Evolutionary conservation across 2,113 vertebrate species (phyloP), one percentile per base, ranked within the genome.

Genomic region (Herpetotheres cachinnans): DNA sequence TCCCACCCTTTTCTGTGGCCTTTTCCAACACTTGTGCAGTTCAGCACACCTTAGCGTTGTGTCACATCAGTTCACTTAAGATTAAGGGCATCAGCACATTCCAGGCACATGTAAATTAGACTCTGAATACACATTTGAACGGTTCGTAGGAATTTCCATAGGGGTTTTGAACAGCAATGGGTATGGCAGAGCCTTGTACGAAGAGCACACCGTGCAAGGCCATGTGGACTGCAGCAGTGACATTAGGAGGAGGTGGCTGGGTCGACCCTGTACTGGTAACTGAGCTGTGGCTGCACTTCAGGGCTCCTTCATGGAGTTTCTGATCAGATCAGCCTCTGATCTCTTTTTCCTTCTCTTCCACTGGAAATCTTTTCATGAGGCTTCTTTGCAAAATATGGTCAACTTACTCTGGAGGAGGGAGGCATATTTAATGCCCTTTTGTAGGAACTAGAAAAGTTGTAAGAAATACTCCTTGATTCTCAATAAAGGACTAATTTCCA

Each of bases 391-490:
- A 94, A 95, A 38, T 49, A 9, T 24, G 42, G 49, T 30, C 77
- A 70, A 29, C 16, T 76, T 80, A n/a, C 78, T 56, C 70, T 52
- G 66, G 89, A 55, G 54, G 83, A 95, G 77, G 69, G 72, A 81
- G 70, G 49, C 61, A 79, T 13, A 21, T 22, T 79, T 70, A 92
- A 67, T 91, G 91, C 66, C 81, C 62, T 89, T 93, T 91, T 88
- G 34, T 80, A 86, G 95, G 73, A 90, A 54, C 55, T 86, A 11
- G 79, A 54, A 66, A 62, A 87, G 29, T 67, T 94, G 56, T 84
- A 94, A 94, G 81, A 93, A 94, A 82, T 58, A 85, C 73, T 95
- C 71, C 94, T 95, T 93, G 81, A 82, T 93, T 89, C 81, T n/a
- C 19, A 86, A 65, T 74, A 85, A 93, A 78, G n/a, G 66, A 79